Percentiles rank a stretch among this genome's conserved stretches.
phyloP scores from a whole-genome alignment of 1,140 invertebrate species.

The Diorhabda elongata region DNA sequence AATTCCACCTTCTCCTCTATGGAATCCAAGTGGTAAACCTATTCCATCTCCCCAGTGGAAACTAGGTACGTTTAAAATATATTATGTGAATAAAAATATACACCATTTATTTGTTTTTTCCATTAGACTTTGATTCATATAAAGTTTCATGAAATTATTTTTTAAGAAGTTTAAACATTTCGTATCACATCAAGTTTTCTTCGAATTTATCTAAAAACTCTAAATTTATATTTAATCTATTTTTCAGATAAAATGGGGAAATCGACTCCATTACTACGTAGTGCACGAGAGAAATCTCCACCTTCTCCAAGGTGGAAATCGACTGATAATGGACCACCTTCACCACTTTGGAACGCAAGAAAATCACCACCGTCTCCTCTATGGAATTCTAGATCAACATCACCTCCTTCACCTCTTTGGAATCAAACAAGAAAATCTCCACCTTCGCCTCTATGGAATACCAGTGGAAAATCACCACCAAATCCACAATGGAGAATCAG shows the following conservation, averaged over 20 bases:
- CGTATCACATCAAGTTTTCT: too few relatives aligned
- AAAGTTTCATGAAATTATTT: too few relatives aligned
- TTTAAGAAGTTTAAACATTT: too few relatives aligned
- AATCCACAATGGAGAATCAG: neutral
- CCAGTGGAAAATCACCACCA: neutral
- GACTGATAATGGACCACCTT: neutral
- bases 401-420: neutral
- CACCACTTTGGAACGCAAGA: neutral
- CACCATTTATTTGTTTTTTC: too few relatives aligned
- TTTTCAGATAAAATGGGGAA: neutral
- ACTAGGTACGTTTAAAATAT: neutral
- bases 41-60: neutral
- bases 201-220: neutral
- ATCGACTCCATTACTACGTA: neutral
- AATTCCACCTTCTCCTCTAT: conserved; percentile 1
- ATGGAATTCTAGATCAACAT: neutral
- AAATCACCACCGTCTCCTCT: neutral
- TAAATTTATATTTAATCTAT: neutral
- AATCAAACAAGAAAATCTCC: neutral
- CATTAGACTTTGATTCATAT: too few relatives aligned
- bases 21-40: neutral
- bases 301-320: neutral
- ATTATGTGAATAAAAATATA: too few relatives aligned
- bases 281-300: neutral
- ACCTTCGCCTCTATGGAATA: neutral